Evolutionary conservation across 1,140 invertebrate species (phyloP).

Genomic region (Bilobella aurantiaca): DNA sequence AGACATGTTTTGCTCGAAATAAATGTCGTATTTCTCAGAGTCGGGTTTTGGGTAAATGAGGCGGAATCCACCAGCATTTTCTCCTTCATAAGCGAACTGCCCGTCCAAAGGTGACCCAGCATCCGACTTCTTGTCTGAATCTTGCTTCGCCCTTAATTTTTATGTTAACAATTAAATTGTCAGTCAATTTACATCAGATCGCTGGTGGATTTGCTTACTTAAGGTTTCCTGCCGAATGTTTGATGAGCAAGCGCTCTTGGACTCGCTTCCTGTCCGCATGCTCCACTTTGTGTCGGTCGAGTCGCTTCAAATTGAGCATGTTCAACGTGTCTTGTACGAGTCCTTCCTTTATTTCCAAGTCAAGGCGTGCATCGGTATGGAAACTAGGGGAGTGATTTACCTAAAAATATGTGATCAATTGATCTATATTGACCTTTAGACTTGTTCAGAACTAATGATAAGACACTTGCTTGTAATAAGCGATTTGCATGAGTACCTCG

Average conservation of each 20-base stretch:
- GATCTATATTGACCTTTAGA: neutral
- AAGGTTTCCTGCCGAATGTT: neutral
- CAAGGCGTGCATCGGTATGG: conserved; percentile 69
- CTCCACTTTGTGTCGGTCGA: conserved; percentile 62
- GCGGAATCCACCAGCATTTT: conserved; percentile 56
- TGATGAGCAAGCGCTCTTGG: conserved; percentile 40
- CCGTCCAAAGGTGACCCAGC: conserved; percentile 10
- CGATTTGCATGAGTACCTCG: conserved; percentile 50
- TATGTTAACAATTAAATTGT: too few species aligned
- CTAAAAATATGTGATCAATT: too few species aligned
- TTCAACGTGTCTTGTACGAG: conserved; percentile 70
- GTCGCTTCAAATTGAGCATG: conserved; percentile 68
- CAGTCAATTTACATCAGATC: too few species aligned
- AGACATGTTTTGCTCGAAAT: conserved; percentile 59
- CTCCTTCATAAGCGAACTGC: conserved; percentile 22
- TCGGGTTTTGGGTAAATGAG: conserved; percentile 45
- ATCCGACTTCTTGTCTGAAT: conserved; percentile 1
- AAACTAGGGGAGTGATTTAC: conserved; percentile 87
- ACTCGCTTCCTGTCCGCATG: conserved; percentile 45
- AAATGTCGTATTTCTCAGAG: conserved; percentile 53
- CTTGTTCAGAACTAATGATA: neutral
- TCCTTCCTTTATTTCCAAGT: conserved; percentile 70
- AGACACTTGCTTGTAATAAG: conserved; percentile 3
- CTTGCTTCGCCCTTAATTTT: conserved; percentile 62
- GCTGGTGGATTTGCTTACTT: too few species aligned